Evolutionary conservation across 2,888 invertebrate species (phyloP), one percentile per base, ranked within the genome.

Genomic region (Ecliptopera silaceata): DNA sequence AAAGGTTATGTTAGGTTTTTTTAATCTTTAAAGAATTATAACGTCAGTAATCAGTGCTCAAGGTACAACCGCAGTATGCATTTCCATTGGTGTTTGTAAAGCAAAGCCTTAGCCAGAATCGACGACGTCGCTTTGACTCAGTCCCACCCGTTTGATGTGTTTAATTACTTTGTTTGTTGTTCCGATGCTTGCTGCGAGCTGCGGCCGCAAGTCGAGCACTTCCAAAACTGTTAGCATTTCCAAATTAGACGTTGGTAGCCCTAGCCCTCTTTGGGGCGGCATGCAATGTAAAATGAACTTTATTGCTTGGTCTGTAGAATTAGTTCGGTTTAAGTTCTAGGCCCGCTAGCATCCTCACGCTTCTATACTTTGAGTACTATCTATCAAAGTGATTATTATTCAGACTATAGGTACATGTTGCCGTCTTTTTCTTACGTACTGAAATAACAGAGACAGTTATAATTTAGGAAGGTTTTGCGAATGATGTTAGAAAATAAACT

Each of bases 101-200:
- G 50, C 63, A 52, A 57, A 52, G 34, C 50, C 63, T 61, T 50
- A 59, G 57, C 52, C 51, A 60, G 61, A 68, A 66, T 71, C 49
- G 67, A 64, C 68, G 54, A 59, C 65, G 36, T 15, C 36, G 79
- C 86, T 88, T 86, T 86, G 84, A 85, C 79, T 85, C 86, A 89
- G 88, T 88, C 86, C 86, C 80, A 74, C 70, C 74, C 84, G 88
- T 89, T 91, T 90, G 89, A 91, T 89, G 88, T 89, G 88, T 89
- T 87, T 90, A 91, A 91, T 90, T 90, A 90, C 89, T 90, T 90
- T 89, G 88, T 90, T 88, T 86, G 89, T 88, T 86, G 85, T 87
- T 84, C 86, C 77, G 77, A 84, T 85, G 86, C 86, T 85, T 80
- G 85, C 75, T 88, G 89, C 81, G 88, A 49, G 85, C 75, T 88